Evolutionary conservation across 2,888 invertebrate species (phyloP), one percentile per base, ranked within the genome.

Genomic region (Sphaerophoria rueppellii): DNA sequence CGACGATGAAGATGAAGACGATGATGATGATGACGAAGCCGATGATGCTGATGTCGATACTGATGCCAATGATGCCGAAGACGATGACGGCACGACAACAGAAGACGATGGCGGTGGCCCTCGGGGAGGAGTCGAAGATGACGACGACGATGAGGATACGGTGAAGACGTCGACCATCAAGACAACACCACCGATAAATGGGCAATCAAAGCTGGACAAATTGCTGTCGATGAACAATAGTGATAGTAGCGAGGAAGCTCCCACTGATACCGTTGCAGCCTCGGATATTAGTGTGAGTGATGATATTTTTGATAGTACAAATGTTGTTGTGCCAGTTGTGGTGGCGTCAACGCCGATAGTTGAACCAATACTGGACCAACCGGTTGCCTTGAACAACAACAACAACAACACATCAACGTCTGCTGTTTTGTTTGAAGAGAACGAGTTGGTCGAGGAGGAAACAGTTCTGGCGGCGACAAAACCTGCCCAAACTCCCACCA

Each of bases 151-250:
- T 37, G 77, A 67, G 34, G 82, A 85, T 35, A 70, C 83, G 50
- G 87, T 86, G 63, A 86, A 75, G 40, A 72, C 80, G 32, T 73
- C 79, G 52, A 86, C 85, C 40, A 67, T 70, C 14, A 87, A 87
- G 58, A 58, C 65, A 46, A 67, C 82, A 14, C 77, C 73, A 54
- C 81, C 80, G 43, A 87, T 88, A 6, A 87, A 88, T 37, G 90
- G 90, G 0, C 91, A 91, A 86, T 91, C 91, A 12, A 91, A 91
- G 89, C 87, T 91, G 9, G 91, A 91, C 86, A 91, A 91, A 82
- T 77, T 91, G 74, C 83, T 91, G 4, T 91, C 91, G 5, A 91
- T 91, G 90, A 91, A 91, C 73, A 91, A 91, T 71, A 90, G 90
- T 63, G 86, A 85, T 34, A 87, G 86, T n/a, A 90, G 90, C 70